phyloP scores from a whole-genome alignment of 2,888 invertebrate genomes.

The Idaea biselata region DNA sequence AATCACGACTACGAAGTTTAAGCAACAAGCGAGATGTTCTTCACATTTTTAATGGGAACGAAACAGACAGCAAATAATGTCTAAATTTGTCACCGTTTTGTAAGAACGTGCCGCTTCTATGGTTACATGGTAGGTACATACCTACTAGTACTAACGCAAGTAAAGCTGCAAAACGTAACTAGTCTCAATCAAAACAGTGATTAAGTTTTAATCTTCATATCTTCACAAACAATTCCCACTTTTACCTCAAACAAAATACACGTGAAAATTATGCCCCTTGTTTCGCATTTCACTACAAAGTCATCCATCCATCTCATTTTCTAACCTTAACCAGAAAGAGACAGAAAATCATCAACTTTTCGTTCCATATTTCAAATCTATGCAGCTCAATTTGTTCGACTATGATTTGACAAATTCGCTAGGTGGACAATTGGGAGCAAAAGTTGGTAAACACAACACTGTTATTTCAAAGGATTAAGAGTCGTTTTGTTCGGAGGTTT shows the following conservation, averaged over 20 bases:
- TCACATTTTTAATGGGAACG: no score
- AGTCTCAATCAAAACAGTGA: not conserved
- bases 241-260: not conserved
- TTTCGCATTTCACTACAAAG: not conserved
- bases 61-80: no score
- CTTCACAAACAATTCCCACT: not conserved
- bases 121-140: no score
- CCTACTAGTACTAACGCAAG: no score
- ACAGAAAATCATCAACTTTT: no score
- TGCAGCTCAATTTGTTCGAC: not conserved
- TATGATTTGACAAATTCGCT: not conserved
- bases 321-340: no score
- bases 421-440: not conserved
- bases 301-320: not conserved
- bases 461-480: not conserved
- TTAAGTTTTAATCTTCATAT: not conserved
- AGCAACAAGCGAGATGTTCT: no score
- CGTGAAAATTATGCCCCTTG: not conserved
- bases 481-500: not conserved
- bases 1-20: no score
- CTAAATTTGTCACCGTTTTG: no score
- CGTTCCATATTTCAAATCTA: not conserved
- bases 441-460: not conserved
- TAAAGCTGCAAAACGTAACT: not conserved
- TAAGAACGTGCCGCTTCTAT: no score